These are phyloP conservation scores for Dendrocopos noguchii DNA, from an alignment of 2,113 vertebrate genomes.

Conservation along the genomic window DNA sequence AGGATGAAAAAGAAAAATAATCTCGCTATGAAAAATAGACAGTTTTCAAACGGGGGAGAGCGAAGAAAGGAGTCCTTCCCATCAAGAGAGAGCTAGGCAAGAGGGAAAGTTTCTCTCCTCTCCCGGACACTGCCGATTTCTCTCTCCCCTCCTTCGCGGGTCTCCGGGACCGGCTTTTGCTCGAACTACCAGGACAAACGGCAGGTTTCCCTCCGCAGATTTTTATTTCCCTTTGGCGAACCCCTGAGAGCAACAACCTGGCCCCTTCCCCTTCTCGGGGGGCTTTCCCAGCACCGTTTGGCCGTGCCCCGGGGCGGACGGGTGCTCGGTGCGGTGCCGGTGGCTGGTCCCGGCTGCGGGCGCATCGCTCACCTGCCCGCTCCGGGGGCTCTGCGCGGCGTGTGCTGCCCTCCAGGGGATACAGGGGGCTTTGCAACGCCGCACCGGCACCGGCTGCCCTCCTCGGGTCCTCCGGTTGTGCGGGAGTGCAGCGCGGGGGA, in stretches of 20 bases:
- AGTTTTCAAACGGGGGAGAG: neutral
- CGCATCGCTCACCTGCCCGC: conserved; percentile 16
- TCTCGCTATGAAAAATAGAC: neutral
- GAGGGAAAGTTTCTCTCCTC: neutral
- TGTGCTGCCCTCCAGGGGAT: conserved; percentile 60
- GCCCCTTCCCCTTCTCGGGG: too few species aligned
- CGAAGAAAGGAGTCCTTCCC: neutral
- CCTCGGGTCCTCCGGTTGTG: neutral
- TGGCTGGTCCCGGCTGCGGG: neutral
- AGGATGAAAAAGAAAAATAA: neutral
- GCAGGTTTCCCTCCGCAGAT: neutral
- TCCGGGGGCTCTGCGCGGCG: neutral
- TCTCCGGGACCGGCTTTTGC: neutral
- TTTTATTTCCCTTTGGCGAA: neutral
- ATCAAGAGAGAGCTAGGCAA: neutral
- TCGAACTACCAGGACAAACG: neutral
- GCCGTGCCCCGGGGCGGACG: too few species aligned
- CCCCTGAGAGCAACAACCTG: neutral
- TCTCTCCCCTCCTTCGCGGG: neutral
- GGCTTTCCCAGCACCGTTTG: neutral
- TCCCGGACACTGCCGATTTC: neutral
- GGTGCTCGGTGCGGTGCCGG: neutral
- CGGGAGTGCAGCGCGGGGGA: neutral
- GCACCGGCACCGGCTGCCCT: neutral
- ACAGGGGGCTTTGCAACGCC: neutral